phyloP scores from a whole-genome alignment of 2,888 invertebrate genomes.

The Drepana falcataria region DNA sequence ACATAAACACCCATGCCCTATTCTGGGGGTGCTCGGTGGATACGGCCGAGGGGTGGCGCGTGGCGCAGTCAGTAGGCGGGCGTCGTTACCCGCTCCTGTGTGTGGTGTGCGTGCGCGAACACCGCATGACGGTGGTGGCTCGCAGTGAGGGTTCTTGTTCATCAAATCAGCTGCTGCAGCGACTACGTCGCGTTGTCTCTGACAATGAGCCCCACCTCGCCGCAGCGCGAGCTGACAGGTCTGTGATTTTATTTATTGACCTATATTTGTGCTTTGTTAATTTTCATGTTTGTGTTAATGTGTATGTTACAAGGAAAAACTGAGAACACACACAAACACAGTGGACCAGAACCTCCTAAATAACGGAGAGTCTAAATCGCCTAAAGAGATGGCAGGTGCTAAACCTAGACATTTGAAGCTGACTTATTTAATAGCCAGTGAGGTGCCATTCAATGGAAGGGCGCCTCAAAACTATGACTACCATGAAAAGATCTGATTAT shows the following conservation, averaged over 20 bases:
- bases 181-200: constrained; percentile 86
- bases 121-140: constrained; percentile 95
- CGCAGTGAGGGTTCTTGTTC: constrained; percentile 92
- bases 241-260: constrained; percentile 12
- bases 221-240: constrained; percentile 92
- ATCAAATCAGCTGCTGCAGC: constrained; percentile 82
- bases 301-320: neutral
- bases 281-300: neutral
- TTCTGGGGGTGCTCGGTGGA: constrained; percentile 97
- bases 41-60: constrained; percentile 94
- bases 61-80: constrained; percentile 91
- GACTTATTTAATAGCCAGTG: no score
- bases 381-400: no score
- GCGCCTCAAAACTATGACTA: no score
- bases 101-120: constrained; percentile 92
- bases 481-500: no score
- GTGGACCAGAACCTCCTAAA: no score
- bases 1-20: constrained; percentile 89
- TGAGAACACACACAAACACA: no score
- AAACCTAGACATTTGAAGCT: no score
- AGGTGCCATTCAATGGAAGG: no score
- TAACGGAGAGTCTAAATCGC: no score
- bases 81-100: constrained; percentile 91
- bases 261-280: neutral
- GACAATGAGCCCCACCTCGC: constrained; percentile 93